Percentiles rank a stretch among this genome's conserved stretches.
These are phyloP conservation scores for Coenonympha arcania DNA, from an alignment of 2,888 invertebrate species.

Conservation along the genomic window DNA sequence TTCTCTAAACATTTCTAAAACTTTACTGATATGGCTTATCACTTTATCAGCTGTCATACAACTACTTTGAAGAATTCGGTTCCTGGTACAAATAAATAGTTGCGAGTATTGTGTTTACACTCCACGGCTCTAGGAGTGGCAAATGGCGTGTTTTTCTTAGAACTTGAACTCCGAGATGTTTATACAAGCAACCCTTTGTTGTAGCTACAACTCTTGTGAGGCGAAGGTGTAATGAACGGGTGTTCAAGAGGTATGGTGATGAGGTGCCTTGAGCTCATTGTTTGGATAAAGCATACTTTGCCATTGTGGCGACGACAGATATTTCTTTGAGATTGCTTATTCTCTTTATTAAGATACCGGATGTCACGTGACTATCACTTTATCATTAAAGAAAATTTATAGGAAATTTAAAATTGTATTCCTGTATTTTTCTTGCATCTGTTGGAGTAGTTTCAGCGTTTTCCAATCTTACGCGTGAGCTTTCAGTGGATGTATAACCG, in stretches of 20 bases:
- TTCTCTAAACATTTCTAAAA: conserved; percentile 3
- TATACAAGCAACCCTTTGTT: conserved; percentile 28
- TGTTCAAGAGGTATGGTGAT: conserved; percentile 19
- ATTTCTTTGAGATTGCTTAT: neutral
- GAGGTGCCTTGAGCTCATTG: conserved; percentile 7
- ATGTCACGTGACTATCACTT: no score
- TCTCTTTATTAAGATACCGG: no score
- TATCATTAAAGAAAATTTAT: no score
- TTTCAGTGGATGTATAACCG: no score
- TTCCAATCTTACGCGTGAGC: no score
- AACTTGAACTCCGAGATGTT: conserved; percentile 38
- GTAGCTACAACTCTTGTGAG: conserved; percentile 22
- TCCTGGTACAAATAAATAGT: conserved; percentile 16
- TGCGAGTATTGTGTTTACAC: conserved; percentile 25
- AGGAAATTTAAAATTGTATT: no score
- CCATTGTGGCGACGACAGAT: neutral
- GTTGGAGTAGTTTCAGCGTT: no score
- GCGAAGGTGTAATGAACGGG: conserved; percentile 22
- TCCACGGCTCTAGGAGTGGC: conserved; percentile 30
- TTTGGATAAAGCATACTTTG: conserved; percentile 7
- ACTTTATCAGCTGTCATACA: conserved; percentile 7
- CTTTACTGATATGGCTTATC: conserved; percentile 9
- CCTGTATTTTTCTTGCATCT: no score
- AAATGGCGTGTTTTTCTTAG: conserved; percentile 37
- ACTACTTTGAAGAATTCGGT: conserved; percentile 7